Percentiles rank a stretch among this genome's conserved stretches.
Evolutionary conservation across 2,113 vertebrate genomes (phyloP).

Genomic region (Otolemur garnettii): DNA sequence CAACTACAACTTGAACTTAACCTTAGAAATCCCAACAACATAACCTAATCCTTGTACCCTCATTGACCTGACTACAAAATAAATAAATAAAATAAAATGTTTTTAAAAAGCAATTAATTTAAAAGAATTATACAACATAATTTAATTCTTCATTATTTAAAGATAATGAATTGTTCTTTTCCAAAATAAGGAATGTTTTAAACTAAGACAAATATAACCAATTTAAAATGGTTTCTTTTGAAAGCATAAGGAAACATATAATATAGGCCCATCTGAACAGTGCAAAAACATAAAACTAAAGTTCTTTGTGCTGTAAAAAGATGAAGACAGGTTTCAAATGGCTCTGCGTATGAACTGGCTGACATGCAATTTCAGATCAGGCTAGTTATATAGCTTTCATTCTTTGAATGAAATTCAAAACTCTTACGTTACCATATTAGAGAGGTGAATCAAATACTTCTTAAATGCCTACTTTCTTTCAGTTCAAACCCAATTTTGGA

Average conservation of each 20-base stretch:
- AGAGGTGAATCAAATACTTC: slow-evolving; percentile 61
- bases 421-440: slow-evolving; percentile 45
- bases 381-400: slow-evolving; percentile 48
- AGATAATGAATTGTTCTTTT: not conserved
- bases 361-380: slow-evolving; percentile 59
- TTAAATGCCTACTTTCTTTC: slow-evolving; percentile 49
- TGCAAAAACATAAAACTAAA: slow-evolving; percentile 6
- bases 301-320: slow-evolving; percentile 55
- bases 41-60: too few relatives aligned
- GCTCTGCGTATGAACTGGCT: slow-evolving; percentile 42
- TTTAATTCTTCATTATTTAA: slow-evolving; percentile 55
- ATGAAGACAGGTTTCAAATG: slow-evolving; percentile 11
- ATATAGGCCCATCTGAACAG: not conserved
- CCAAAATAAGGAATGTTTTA: slow-evolving; percentile 44
- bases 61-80: too few relatives aligned
- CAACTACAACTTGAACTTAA: too few relatives aligned
- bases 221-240: slow-evolving; percentile 13
- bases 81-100: too few relatives aligned
- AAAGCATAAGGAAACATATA: not conserved
- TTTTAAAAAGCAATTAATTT: too few relatives aligned
- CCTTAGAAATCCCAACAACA: too few relatives aligned
- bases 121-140: not conserved
- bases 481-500: slow-evolving; percentile 29
- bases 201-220: not conserved
- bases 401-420: slow-evolving; percentile 69